Evolutionary conservation across 2,888 invertebrate genomes (phyloP).

Genomic region (Drosophila kambysellisi): DNA sequence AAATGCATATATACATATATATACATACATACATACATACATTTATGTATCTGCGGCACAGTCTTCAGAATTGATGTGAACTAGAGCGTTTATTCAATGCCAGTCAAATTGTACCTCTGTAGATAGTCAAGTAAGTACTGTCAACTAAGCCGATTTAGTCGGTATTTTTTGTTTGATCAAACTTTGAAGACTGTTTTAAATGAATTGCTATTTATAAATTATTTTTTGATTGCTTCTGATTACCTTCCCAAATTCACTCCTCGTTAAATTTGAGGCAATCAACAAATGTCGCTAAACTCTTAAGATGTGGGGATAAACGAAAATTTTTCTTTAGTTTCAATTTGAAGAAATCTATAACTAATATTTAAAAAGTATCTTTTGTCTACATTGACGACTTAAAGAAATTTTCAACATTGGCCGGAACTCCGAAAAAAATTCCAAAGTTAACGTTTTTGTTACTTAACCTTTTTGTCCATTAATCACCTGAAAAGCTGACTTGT

Average conservation of each 20-base stretch:
- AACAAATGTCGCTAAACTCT: not conserved
- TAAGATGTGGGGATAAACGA: not conserved
- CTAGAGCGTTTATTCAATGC: constrained; percentile 39
- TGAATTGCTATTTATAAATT: constrained; percentile 22
- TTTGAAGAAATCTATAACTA: not conserved
- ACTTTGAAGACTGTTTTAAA: not conserved
- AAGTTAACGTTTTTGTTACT: not conserved
- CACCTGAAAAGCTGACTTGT: not conserved
- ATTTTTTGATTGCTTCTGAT: constrained; percentile 8
- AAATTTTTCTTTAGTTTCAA: not conserved
- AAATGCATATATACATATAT: not conserved
- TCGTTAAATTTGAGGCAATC: not conserved
- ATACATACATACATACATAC: not conserved
- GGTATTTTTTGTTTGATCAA: constrained; percentile 54
- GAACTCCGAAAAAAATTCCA: not conserved
- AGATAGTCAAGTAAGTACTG: constrained; percentile 6
- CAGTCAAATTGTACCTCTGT: constrained; percentile 32
- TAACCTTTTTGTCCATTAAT: not conserved
- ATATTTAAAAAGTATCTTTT: not conserved
- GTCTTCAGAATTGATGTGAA: constrained; percentile 22
- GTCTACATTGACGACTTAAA: not conserved
- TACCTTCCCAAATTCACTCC: not conserved
- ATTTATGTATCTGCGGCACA: not conserved
- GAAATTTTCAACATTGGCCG: not conserved
- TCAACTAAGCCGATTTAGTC: constrained; percentile 35